A percentile compares a stretch with the other conserved stretches of the same genome.
Conservation (phyloP, 1,140 invertebrate species). For the Drosophila melanica region DNA sequence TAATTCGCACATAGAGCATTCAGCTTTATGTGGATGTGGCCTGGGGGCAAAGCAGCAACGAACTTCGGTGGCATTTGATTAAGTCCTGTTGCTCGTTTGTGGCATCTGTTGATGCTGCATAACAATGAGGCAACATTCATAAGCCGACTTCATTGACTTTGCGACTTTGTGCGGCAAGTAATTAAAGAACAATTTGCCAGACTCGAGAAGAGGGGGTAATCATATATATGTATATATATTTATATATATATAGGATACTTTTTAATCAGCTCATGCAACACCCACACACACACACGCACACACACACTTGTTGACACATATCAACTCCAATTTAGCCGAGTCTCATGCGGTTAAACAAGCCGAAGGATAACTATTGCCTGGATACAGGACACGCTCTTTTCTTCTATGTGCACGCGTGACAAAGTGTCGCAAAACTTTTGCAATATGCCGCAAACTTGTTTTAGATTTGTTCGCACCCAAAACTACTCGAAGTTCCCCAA, state of each 20-base stretch:
- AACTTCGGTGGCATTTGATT: conserved; percentile 61
- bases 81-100: conserved; percentile 56
- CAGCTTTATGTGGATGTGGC: background rate
- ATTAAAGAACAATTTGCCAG: conserved; percentile 78
- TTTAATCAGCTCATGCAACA: conserved; percentile 68
- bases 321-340: conserved; percentile 30
- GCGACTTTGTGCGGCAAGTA: conserved; percentile 64
- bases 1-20: conserved; percentile 35
- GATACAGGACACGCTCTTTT: conserved; percentile 1
- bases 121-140: conserved; percentile 72
- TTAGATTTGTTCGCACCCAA: conserved; percentile 10
- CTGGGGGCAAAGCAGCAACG: background rate
- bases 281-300: background rate
- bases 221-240: conserved; percentile 14
- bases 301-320: conserved; percentile 67
- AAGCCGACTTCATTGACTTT: conserved; percentile 66
- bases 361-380: background rate
- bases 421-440: conserved; percentile 66
- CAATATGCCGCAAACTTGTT: conserved; percentile 69
- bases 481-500: background rate
- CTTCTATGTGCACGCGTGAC: conserved; percentile 50
- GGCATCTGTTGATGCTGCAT: conserved; percentile 74
- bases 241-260: conserved; percentile 24
- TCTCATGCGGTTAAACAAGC: too few relatives aligned
- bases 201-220: conserved; percentile 24